phyloP scores from a whole-genome alignment of 2,113 vertebrate species.

The Deroptyus accipitrinus region DNA sequence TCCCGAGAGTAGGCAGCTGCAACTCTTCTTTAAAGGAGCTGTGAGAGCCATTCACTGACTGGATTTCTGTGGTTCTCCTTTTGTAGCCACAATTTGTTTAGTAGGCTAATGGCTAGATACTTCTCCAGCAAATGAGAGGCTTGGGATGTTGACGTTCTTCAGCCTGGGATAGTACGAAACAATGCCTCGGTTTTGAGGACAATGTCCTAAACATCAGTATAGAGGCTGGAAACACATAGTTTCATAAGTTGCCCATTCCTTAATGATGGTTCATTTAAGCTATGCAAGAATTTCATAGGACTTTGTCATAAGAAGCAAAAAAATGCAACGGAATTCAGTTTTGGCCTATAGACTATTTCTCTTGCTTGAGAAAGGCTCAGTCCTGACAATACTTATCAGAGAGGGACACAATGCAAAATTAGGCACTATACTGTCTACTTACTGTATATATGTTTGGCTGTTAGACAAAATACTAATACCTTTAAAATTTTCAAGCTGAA shows the following conservation, averaged over 20 bases:
- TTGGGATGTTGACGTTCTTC: not conserved
- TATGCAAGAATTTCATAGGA: not conserved
- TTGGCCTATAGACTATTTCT: not conserved
- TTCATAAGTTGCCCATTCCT: not conserved
- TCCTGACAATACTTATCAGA: not conserved
- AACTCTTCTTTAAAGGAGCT: not conserved
- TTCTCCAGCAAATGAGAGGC: not conserved
- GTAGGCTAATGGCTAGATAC: not conserved
- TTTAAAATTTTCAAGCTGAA: not conserved
- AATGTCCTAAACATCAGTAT: not conserved
- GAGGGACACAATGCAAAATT: not conserved
- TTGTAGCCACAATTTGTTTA: not conserved
- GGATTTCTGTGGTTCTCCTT: not conserved
- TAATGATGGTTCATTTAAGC: not conserved
- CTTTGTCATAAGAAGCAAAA: not conserved
- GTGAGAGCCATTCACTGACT: not conserved
- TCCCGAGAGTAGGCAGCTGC: not conserved
- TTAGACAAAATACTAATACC: not conserved
- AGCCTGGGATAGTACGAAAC: not conserved
- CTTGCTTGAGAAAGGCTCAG: not conserved
- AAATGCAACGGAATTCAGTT: not conserved
- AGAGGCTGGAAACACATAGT: not conserved
- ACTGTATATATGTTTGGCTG: not conserved
- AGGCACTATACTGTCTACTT: not conserved
- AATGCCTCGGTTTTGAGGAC: not conserved